Conservation (phyloP, 2,888 invertebrate species). For the Drosophila atripex region DNA sequence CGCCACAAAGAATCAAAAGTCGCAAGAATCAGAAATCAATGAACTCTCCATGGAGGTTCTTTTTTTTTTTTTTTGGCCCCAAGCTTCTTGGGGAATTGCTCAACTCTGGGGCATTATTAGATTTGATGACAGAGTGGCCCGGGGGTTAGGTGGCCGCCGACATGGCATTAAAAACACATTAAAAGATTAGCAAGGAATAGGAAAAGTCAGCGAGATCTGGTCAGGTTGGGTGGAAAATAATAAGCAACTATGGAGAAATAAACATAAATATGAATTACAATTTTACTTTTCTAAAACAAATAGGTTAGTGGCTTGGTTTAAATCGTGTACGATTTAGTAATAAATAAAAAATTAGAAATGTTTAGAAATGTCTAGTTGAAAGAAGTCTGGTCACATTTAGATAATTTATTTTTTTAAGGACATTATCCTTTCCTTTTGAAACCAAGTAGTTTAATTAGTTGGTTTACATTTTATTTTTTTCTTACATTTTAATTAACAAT, state of each 20-base stretch:
- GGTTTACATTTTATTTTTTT: no score
- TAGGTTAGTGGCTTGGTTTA: no score
- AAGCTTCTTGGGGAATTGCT: slow-evolving; percentile 32
- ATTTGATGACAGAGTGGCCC: slow-evolving; percentile 34
- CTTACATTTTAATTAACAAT: no score
- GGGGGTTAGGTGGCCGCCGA: slow-evolving; percentile 1
- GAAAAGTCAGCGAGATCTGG: neutral
- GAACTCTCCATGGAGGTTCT: slow-evolving; percentile 64
- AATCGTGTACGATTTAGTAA: no score
- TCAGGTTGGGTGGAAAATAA: slow-evolving; percentile 1
- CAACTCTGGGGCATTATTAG: slow-evolving; percentile 63
- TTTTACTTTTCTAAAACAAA: neutral
- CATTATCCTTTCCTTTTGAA: neutral
- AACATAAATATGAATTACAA: slow-evolving; percentile 9
- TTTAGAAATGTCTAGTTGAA: no score
- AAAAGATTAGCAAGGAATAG: slow-evolving; percentile 35
- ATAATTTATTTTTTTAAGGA: neutral
- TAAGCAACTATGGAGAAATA: neutral
- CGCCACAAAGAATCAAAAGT: slow-evolving; percentile 38
- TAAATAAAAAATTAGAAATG: no score
- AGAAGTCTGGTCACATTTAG: no score
- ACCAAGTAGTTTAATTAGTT: no score
- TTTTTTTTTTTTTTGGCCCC: slow-evolving; percentile 38
- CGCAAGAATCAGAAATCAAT: slow-evolving; percentile 66
- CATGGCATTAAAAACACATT: slow-evolving; percentile 40